These are phyloP conservation scores for Holotrichia oblita DNA, from an alignment of 1,140 invertebrate species.

Conservation along the genomic window DNA sequence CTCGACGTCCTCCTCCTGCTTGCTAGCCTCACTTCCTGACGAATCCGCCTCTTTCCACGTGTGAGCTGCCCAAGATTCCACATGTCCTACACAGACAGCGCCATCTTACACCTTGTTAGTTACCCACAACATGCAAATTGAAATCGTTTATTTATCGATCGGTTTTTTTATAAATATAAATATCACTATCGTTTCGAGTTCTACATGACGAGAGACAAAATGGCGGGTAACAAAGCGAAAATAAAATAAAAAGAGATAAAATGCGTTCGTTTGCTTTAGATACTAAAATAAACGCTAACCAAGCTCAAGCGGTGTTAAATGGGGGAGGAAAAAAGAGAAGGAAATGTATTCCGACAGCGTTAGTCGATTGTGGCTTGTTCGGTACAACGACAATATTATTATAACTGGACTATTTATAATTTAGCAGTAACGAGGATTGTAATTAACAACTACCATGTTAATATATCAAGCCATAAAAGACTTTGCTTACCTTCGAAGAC, in stretches of 20 bases:
- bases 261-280: not conserved
- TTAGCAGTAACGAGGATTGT: not conserved
- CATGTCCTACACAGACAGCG: conserved; percentile 43
- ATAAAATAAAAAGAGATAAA: not conserved
- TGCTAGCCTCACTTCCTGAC: conserved; percentile 61
- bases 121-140: conserved; percentile 38
- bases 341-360: conserved; percentile 1
- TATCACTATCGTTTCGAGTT: not conserved
- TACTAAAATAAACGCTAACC: not conserved
- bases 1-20: conserved; percentile 58
- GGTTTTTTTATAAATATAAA: not conserved
- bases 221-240: not conserved
- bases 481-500: conserved; percentile 39
- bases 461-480: conserved; percentile 42
- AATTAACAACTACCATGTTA: conserved; percentile 20
- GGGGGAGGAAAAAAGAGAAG: too few species aligned
- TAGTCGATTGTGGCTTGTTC: conserved; percentile 39
- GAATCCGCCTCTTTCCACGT: conserved; percentile 59
- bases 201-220: not conserved
- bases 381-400: conserved; percentile 28
- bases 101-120: conserved; percentile 52
- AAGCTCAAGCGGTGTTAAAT: conserved; percentile 13
- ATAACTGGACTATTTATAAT: not conserved
- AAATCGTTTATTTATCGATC: not conserved
- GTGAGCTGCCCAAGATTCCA: conserved; percentile 40